A percentile compares a stretch with the other conserved stretches of the same genome.
phyloP scores from a whole-genome alignment of 1,140 invertebrate species.

The Drosophila trapezifrons region DNA sequence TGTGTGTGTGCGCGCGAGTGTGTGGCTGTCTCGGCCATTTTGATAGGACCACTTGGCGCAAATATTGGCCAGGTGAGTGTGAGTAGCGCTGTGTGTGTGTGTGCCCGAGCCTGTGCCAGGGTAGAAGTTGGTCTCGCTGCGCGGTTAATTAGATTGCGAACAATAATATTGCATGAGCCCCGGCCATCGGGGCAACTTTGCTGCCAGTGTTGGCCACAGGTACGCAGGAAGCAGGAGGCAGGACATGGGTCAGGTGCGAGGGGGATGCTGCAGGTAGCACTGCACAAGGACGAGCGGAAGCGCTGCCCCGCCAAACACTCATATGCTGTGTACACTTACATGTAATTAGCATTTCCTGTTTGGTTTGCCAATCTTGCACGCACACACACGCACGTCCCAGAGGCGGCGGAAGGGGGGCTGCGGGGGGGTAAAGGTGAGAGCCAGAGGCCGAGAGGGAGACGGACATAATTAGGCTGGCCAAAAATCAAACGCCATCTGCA shows the following conservation, averaged over 20 bases:
- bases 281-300: conserved; percentile 1
- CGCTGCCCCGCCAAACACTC: conserved; percentile 22
- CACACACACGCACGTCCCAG: conserved; percentile 5
- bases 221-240: too few species aligned
- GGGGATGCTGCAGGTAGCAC: background rate
- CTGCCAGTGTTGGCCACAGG: conserved; percentile 5
- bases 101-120: background rate
- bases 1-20: conserved; percentile 25
- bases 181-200: conserved; percentile 29
- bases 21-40: conserved; percentile 25
- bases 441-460: background rate
- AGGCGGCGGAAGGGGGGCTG: too few species aligned
- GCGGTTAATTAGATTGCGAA: conserved; percentile 76
- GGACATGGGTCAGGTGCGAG: background rate
- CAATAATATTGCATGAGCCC: conserved; percentile 72
- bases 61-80: conserved; percentile 48
- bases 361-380: conserved; percentile 46
- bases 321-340: conserved; percentile 59
- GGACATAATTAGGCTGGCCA: conserved; percentile 57
- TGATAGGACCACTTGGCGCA: conserved; percentile 34
- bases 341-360: conserved; percentile 78
- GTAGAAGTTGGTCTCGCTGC: conserved; percentile 29
- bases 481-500: conserved; percentile 71
- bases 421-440: background rate
- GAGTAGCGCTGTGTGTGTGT: background rate